Base-by-base conservation (phyloP, 2,888 invertebrate species). In the Liopterus haemorrhoidalis region DNA sequence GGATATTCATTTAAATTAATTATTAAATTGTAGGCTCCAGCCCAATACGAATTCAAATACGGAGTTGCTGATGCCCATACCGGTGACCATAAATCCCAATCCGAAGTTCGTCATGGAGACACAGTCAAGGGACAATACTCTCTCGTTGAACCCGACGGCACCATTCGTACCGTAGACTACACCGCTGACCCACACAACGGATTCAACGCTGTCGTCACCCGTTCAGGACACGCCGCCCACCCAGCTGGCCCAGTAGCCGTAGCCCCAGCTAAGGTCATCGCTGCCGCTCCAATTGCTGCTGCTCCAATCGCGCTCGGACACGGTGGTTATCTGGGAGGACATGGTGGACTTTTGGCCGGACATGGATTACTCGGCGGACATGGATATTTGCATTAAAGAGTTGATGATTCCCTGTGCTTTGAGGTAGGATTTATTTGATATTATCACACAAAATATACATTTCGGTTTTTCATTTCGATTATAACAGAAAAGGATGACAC, bases 11-110 rank as follows among this genome's bases (percentile, higher is more conserved):
- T n/a, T n/a, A n/a, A n/a, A n/a, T n/a, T 12, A 25, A 22, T 47
- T n/a, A 47, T 40, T 22, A 37, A 69, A 58, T 57, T 54, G 31
- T 41, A 65, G 65, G 63, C 72, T 0, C 75, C 76, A 55, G 76
- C 77, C 16, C 75, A 74, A 65, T 76, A 77, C 57, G 72, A 74
- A 58, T 76, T 74, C 57, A 73, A 75, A 57, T 76, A 77, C 50
- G 71, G 74, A 20, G 76, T 77, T 38, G 71, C 74, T 3, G 76
- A 77, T 46, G 70, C 70, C 43, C 72, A 72, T 50, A 76, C 76
- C 0, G 75, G 75, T 5, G 76, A 76, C 54, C 71, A 73, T 49
- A 76, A 77, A 53, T 66, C 68, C 22, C 76, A 77, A 50, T 64
- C 66, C 4, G 76, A 77, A 58, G 58, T 68, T 12, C 66, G 76